These are phyloP conservation scores for Lacerta agilis DNA, from an alignment of 2,797 vertebrate genomes.

Conservation along the genomic window DNA sequence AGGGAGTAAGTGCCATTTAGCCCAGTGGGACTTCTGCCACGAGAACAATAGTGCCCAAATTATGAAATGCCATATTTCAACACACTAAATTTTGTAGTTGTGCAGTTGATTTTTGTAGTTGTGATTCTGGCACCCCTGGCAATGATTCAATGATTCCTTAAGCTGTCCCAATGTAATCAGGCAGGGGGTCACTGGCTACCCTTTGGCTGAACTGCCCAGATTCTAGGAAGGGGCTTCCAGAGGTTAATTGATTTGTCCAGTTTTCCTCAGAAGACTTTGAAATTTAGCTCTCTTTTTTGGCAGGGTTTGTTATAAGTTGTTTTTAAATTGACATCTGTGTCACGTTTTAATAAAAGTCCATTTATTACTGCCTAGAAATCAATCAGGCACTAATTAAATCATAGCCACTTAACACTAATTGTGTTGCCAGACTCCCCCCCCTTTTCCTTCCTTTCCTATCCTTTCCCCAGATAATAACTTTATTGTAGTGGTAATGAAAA, in stretches of 20 bases:
- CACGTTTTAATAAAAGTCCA: background rate
- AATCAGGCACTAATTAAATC: constrained; percentile 51
- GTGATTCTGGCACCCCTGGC: background rate
- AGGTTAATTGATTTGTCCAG: background rate
- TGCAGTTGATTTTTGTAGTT: background rate
- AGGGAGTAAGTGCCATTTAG: background rate
- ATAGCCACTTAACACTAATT: constrained; percentile 33
- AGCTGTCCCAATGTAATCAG: background rate
- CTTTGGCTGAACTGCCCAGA: background rate
- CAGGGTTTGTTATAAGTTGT: constrained; percentile 8
- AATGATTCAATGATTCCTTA: background rate
- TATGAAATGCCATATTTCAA: background rate
- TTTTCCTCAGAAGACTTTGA: background rate
- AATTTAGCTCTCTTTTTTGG: background rate
- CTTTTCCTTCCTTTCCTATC: background rate
- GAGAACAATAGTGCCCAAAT: background rate
- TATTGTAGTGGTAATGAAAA: constrained; percentile 30
- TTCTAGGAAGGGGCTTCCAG: background rate
- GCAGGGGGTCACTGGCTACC: background rate
- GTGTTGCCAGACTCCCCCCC: constrained; percentile 6
- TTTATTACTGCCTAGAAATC: constrained; percentile 54
- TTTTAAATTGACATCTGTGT: background rate
- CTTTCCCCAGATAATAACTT: constrained; percentile 33
- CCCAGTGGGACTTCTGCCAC: background rate
- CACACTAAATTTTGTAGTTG: no score